Evolutionary conservation across 2,888 invertebrate genomes (phyloP).

Genomic region (Leptarthrus brevirostris): DNA sequence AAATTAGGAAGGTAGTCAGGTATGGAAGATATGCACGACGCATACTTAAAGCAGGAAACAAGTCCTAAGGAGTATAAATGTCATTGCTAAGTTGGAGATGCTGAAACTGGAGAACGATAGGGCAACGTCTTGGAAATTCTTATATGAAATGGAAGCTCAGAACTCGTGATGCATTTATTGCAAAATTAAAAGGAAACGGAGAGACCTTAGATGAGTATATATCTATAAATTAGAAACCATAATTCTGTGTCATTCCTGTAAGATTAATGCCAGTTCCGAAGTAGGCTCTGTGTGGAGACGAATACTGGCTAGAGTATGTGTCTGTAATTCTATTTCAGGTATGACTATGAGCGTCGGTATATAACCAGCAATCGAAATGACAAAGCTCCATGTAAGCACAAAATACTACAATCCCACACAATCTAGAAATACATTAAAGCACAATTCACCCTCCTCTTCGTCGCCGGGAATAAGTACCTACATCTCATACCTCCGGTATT

Average conservation of each 20-base stretch:
- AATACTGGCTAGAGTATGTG: background rate
- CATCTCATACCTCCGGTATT: slow-evolving; percentile 23
- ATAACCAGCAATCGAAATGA: slow-evolving; percentile 8
- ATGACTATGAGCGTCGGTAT: slow-evolving; percentile 3
- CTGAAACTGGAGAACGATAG: background rate
- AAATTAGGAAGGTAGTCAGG: slow-evolving; percentile 15
- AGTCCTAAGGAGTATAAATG: background rate
- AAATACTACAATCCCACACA: slow-evolving; percentile 41
- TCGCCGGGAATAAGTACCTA: background rate
- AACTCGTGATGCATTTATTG: background rate
- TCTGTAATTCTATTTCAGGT: slow-evolving; percentile 25
- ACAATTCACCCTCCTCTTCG: no score
- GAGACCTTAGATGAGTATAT: slow-evolving; percentile 9
- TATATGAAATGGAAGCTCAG: slow-evolving; percentile 1
- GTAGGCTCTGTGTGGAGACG: slow-evolving; percentile 12
- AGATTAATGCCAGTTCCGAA: slow-evolving; percentile 18
- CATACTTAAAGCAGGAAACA: background rate
- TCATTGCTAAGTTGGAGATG: background rate
- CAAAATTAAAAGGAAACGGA: background rate
- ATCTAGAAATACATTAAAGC: slow-evolving; percentile 5
- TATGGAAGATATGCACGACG: background rate
- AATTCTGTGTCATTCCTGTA: slow-evolving; percentile 20
- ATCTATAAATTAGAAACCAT: slow-evolving; percentile 29
- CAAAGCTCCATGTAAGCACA: slow-evolving; percentile 42
- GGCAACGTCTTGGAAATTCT: background rate